phyloP scores from a whole-genome alignment of 2,113 vertebrate genomes.

The Pomatostomus ruficeps region DNA sequence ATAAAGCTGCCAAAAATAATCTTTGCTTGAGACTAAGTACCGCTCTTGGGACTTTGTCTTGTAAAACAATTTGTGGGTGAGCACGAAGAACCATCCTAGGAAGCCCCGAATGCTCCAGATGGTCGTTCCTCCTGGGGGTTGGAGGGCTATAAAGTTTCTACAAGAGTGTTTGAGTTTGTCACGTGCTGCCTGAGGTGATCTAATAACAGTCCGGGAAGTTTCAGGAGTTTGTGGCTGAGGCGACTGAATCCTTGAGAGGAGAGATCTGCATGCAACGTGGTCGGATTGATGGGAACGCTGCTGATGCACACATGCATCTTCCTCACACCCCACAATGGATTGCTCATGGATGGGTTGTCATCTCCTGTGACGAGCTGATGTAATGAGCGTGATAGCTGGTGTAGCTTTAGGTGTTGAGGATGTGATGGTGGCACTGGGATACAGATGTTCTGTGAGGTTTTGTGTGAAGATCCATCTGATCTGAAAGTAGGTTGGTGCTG shows the following conservation, averaged over 20 bases:
- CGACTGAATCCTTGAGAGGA: neutral
- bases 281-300: neutral
- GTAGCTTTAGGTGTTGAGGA: neutral
- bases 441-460: neutral
- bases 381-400: neutral
- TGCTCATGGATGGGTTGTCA: neutral
- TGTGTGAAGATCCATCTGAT: neutral
- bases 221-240: neutral
- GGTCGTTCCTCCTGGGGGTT: neutral
- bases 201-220: neutral
- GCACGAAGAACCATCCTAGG: neutral
- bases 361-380: neutral
- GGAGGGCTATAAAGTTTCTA: neutral
- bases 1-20: slow-evolving; percentile 30
- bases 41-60: neutral
- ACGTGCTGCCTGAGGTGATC: neutral
- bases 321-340: neutral
- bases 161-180: neutral
- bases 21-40: neutral
- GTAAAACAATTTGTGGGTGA: neutral
- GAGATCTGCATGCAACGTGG: rapidly evolving
- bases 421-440: neutral
- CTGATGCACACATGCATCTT: neutral
- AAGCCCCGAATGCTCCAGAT: neutral
- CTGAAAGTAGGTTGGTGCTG: neutral